phyloP scores from a whole-genome alignment of 2,888 invertebrate genomes.

The Protonemura montana region DNA sequence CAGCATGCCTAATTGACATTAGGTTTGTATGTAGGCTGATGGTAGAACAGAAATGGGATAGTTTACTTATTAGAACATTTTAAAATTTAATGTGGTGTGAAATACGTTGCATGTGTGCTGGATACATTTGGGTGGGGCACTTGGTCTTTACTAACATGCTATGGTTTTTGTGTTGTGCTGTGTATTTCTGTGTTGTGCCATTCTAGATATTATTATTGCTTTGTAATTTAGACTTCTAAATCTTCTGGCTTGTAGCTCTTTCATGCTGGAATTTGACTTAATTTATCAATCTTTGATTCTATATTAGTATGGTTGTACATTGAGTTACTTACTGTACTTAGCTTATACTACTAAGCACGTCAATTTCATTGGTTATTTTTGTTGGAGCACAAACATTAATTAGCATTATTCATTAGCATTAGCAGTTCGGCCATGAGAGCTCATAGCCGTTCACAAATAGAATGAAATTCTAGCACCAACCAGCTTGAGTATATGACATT shows the following conservation, averaged over 20 bases:
- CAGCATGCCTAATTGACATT: background rate
- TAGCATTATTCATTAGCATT: too few species aligned
- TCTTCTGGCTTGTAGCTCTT: background rate
- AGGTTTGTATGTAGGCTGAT: background rate
- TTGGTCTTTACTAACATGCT: background rate
- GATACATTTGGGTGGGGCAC: background rate
- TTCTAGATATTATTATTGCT: background rate
- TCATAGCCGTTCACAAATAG: too few species aligned
- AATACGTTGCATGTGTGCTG: background rate
- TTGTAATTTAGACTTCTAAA: background rate
- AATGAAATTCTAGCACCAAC: too few species aligned
- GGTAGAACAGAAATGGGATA: background rate
- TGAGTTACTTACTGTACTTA: too few species aligned
- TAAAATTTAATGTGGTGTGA: background rate
- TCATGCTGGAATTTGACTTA: background rate
- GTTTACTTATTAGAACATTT: background rate
- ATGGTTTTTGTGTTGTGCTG: background rate
- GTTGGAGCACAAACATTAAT: too few species aligned
- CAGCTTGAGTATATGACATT: too few species aligned
- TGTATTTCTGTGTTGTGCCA: background rate
- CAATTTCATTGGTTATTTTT: too few species aligned
- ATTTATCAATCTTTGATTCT: background rate
- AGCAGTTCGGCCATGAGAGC: too few species aligned
- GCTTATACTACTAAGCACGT: too few species aligned
- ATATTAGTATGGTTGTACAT: too few species aligned